phyloP scores from a whole-genome alignment of 2,888 invertebrate genomes.

The Tethea ocularis region DNA sequence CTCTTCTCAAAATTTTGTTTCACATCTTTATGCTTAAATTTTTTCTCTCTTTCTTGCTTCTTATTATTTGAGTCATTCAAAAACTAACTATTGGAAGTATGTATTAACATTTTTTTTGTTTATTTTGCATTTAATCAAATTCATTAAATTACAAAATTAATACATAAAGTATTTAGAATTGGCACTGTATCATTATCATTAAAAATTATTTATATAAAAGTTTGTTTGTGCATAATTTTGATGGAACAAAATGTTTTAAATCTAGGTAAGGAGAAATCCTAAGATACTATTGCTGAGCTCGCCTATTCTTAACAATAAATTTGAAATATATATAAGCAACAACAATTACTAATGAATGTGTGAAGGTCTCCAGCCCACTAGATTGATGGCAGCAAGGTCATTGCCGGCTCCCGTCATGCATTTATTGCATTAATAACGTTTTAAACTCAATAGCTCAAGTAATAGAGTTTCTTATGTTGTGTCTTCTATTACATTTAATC shows the following conservation, averaged over 20 bases:
- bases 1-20: constrained; percentile 66
- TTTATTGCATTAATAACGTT: constrained; percentile 23
- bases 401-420: constrained; percentile 42
- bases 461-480: constrained; percentile 49
- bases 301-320: background rate
- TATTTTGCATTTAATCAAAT: constrained; percentile 58
- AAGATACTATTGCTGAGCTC: background rate
- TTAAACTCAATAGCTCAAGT: constrained; percentile 36
- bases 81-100: constrained; percentile 67
- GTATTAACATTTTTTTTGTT: constrained; percentile 41
- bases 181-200: constrained; percentile 58
- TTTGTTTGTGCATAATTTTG: background rate
- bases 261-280: background rate
- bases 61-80: constrained; percentile 55
- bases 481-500: constrained; percentile 37
- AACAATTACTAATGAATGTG: constrained; percentile 41
- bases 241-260: background rate
- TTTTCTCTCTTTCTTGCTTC: constrained; percentile 49
- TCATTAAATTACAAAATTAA: constrained; percentile 52
- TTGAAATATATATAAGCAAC: constrained; percentile 12
- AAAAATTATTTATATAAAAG: constrained; percentile 3
- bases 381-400: constrained; percentile 69
- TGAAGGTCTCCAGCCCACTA: constrained; percentile 52
- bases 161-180: constrained; percentile 60
- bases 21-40: constrained; percentile 60